phyloP scores from a whole-genome alignment of 2,888 invertebrate species.

The Auanema freiburgensis region DNA sequence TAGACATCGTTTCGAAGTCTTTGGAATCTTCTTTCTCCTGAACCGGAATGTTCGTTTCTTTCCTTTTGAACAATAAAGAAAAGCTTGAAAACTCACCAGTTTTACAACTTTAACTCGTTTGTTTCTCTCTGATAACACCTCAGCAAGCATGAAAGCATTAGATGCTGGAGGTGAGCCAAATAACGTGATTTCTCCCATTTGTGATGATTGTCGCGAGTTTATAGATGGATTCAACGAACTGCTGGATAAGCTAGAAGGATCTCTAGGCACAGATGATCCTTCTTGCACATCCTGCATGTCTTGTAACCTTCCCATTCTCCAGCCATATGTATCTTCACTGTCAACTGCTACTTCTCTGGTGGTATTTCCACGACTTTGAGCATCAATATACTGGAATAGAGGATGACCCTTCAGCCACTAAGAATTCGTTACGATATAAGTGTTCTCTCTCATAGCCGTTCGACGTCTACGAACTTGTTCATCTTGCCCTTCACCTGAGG shows the following conservation, averaged over 20 bases:
- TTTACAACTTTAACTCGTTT: background rate
- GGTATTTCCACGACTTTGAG: conserved; percentile 57
- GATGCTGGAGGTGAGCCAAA: conserved; percentile 53
- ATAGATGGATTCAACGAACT: background rate
- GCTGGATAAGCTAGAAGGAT: background rate
- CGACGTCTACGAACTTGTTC: conserved; percentile 1
- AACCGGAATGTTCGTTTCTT: too few relatives aligned
- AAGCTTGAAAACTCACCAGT: background rate
- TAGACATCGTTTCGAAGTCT: too few relatives aligned
- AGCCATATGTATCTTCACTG: conserved; percentile 22
- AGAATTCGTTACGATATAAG: conserved; percentile 16
- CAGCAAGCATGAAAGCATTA: conserved; percentile 22
- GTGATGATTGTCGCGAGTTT: background rate
- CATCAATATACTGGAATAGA: conserved; percentile 56
- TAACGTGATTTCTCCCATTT: conserved; percentile 36
- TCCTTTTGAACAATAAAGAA: too few relatives aligned
- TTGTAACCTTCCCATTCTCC: conserved; percentile 23
- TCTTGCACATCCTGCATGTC: conserved; percentile 22
- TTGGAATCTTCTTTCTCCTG: too few relatives aligned
- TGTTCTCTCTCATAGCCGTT: conserved; percentile 23
- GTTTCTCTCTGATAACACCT: conserved; percentile 8
- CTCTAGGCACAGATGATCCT: background rate
- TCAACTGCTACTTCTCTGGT: conserved; percentile 27
- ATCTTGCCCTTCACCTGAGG: background rate
- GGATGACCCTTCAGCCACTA: background rate